Evolutionary conservation across 2,888 invertebrate species (phyloP), one percentile per base, ranked within the genome.

Genomic region (Drosophila quasianomalipes): DNA sequence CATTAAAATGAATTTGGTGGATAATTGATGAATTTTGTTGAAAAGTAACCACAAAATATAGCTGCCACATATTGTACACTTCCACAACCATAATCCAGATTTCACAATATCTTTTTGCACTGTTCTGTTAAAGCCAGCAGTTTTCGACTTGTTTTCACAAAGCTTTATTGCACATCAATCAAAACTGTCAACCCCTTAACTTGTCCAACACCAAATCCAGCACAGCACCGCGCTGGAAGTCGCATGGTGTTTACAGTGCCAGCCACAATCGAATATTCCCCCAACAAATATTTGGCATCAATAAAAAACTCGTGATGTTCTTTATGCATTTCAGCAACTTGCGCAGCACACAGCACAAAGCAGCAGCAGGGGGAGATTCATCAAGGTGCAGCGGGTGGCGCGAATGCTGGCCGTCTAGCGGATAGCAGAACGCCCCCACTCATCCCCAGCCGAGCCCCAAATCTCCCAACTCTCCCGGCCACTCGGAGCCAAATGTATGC

Each of bases 401-500:
- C 63, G 64, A 63, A 81, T 83, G 83, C 60, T 71, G 73, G 59
- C 61, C 67, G 57, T 68, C 76, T 72, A 74, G 81, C 62, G 62
- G 72, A 79, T 71, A 73, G 79, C 62, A 60, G 64, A 79, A 61
- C 61, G 76, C 66, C 53, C 60, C 67, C 67, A 33, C 33, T 28
- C 19, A 52, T 22, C 16, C 12, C 47, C 22, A 12, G n/a, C 37
- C 53, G 58, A 39, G 5, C 14, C 64, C 26, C n/a, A n/a, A 22
- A 10, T n/a, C 26, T 53, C 53, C 58, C 62, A 41, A 22, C n/a
- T 47, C 14, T 26, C 47, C 60, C 59, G 39, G 37, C 9, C 4
- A 51, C 26, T 26, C 16, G 47, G 47, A 19, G 52, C 76, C 75
- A 78, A 84, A 87, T 87, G 86, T 76, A 87, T 82, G 89, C 86